Evolutionary conservation across 2,113 vertebrate species (phyloP), one percentile per base, ranked within the genome.

Genomic region (Salvelinus namaycush): DNA sequence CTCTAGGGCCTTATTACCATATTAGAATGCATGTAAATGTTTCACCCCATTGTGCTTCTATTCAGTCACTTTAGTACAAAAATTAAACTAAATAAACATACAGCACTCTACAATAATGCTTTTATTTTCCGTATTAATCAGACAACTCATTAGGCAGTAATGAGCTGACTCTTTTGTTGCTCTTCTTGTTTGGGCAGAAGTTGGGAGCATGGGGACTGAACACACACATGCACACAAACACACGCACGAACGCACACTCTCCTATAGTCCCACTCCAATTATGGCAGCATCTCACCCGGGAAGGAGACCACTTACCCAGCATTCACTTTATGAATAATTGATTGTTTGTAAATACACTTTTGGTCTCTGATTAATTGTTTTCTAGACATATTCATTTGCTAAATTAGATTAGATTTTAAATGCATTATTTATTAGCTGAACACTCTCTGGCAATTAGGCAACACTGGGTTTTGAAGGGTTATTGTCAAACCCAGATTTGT

Each of bases 81-180:
- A 92, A 93, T 93, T 88, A 89, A 92, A 93, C 87, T 87, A 91
- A 93, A 90, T 91, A 92, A 93, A 89, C 86, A 90, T 84, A 87
- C 87, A 89, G 82, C 54, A 72, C 79, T 81, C 84, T 78, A 90
- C 87, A 90, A 87, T 91, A 89, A 89, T 84, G 84, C 86, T 87
- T 89, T 92, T 90, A 86, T 91, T 92, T 90, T 92, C 77, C 51
- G 75, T 81, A 80, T 84, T 91, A 90, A 93, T 90, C 90, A 92
- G 90, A 89, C 84, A 88, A 92, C 87, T 93, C 89, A 93, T 94
- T 93, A 91, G 89, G 83, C 87, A 83, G 87, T 91, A 91, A 92
- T 86, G 87, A 92, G 89, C 82, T 79, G 82, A 83, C 86, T 81
- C 74, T 76, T 83, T 89, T 88, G 83, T 79, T 77, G 87, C 85